These are phyloP conservation scores for Thripadectes ignobilis DNA, from an alignment of 2,797 vertebrate genomes.

Conservation along the genomic window DNA sequence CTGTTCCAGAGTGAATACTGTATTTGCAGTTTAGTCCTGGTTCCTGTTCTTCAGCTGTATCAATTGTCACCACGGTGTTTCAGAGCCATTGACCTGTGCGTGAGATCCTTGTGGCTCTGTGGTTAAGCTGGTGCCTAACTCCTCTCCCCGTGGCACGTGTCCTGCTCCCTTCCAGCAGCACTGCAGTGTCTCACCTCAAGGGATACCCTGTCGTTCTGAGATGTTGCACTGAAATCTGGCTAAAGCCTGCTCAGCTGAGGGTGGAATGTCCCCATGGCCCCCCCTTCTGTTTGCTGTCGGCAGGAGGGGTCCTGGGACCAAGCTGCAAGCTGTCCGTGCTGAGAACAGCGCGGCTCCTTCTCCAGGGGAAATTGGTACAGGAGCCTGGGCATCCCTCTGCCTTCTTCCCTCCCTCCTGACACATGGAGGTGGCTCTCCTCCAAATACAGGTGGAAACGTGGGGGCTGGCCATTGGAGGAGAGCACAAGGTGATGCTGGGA, in stretches of 20 bases:
- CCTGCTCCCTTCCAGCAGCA: not conserved
- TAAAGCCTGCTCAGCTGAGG: no score
- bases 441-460: accelerated
- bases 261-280: not conserved
- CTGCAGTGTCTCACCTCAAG: not conserved
- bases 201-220: not conserved
- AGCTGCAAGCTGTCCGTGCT: not conserved
- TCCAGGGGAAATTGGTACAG: accelerated
- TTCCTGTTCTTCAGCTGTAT: not conserved
- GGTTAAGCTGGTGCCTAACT: not conserved
- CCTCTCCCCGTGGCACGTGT: accelerated
- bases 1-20: accelerated
- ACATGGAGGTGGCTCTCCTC: accelerated
- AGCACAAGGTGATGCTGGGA: not conserved
- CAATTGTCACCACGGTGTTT: accelerated
- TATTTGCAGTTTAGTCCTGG: accelerated
- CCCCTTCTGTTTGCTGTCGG: not conserved
- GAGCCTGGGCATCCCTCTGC: accelerated
- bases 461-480: not conserved
- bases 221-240: not conserved
- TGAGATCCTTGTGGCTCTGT: not conserved
- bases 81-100: accelerated
- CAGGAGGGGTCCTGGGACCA: not conserved
- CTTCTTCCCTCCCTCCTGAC: not conserved
- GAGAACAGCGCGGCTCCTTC: not conserved